Base-by-base conservation (phyloP, 2,797 vertebrate species). In the Erethizon dorsatum region DNA sequence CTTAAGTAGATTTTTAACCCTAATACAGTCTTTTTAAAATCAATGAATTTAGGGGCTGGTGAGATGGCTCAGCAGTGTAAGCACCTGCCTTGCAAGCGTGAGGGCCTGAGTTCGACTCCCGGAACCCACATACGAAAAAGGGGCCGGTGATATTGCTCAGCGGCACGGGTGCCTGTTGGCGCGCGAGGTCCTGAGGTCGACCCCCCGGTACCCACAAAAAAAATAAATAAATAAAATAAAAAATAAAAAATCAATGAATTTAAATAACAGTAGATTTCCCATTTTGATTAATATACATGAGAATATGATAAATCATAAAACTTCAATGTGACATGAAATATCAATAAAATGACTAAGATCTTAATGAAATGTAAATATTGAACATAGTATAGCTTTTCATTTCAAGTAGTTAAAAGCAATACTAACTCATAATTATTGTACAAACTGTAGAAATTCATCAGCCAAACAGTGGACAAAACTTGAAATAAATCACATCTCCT, bases 281-380 rank as follows among this genome's bases (percentile, higher is more conserved):
- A 88, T 94, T 93, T 83, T 1, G 20, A 80, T 98, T 97, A 98
- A 96, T 98, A 98, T 95, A 97, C 41, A 97, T 93, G 45, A 95
- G 61, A 41, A 41, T 41, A 41, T 96, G 52, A 97, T 56, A 90
- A 98, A 92, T 95, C 86, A 92, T 97, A 97, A 97, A 80, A 92
- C 47, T 94, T 61, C 37, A 95, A 86, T 50, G 65, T 97, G 96
- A 97, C 97, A 93, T 95, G 96, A 80, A 98, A 96, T 94, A 91
- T 91, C 45, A 94, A 86, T 95, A 96, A 96, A 98, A 98, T 97
- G 86, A 94, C 83, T 94, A 91, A 96, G 85, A 96, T 95, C 57
- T 85, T 82, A 97, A 88, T 84, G 50, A 98, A 98, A 96, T 95
- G 77, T 87, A 98, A 96, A 92, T 86, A 96, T 80, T 97, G 84